Conservation (phyloP, 2,888 invertebrate genomes). For the Sympetrum striolatum region DNA sequence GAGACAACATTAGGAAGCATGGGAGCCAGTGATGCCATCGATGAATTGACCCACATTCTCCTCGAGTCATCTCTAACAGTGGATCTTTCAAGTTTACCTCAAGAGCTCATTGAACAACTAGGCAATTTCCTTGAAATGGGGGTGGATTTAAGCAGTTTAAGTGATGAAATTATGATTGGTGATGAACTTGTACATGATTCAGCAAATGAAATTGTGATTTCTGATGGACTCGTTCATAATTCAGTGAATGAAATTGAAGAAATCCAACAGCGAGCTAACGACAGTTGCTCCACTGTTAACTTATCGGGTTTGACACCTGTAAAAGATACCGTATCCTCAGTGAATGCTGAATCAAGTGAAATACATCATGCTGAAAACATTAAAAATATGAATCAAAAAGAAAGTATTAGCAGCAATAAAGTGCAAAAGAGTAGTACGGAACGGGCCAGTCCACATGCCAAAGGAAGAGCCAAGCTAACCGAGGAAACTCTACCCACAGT, state of each 20-base stretch:
- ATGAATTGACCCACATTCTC: not conserved
- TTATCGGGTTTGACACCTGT: not conserved
- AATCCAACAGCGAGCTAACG: not conserved
- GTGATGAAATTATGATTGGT: not conserved
- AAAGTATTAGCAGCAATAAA: too few species aligned
- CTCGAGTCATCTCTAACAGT: slow-evolving; percentile 28
- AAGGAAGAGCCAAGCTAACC: too few species aligned
- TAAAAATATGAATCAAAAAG: too few species aligned
- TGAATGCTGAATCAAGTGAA: not conserved
- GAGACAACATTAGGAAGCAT: not conserved
- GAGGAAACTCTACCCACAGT: not conserved
- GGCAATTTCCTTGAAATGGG: slow-evolving; percentile 5
- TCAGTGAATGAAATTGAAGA: not conserved
- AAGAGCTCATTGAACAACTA: slow-evolving; percentile 28
- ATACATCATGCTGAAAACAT: not conserved
- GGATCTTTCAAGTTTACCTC: slow-evolving; percentile 38
- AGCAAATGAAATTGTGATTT: not conserved
- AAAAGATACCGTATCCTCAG: not conserved
- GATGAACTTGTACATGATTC: not conserved
- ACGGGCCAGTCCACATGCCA: too few species aligned
- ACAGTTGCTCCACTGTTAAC: not conserved
- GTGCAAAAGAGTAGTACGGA: too few species aligned
- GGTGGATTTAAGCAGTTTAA: not conserved
- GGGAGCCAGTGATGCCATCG: slow-evolving; percentile 16
- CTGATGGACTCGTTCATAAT: not conserved